A percentile compares a stretch with the other conserved stretches of the same genome.
These are phyloP conservation scores for Amblyteles armatorius DNA, from an alignment of 2,888 invertebrate species.

Conservation along the genomic window DNA sequence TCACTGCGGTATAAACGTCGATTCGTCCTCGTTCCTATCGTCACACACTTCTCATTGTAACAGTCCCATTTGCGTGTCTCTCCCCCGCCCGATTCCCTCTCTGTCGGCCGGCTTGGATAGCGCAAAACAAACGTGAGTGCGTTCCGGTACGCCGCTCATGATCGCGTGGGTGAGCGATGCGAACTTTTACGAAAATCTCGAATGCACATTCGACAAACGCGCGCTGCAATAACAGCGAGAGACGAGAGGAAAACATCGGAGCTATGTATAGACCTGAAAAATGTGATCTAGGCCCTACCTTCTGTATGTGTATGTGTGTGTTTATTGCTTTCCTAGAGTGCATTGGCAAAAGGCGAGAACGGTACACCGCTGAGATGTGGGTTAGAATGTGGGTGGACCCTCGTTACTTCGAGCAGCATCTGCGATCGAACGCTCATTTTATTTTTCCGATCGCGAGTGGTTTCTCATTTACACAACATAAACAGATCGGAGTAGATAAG, in stretches of 20 bases:
- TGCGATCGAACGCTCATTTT: slow-evolving; percentile 48
- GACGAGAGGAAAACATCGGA: slow-evolving; percentile 33
- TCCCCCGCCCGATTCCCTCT: slow-evolving; percentile 48
- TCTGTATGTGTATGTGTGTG: background rate
- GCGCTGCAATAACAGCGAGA: slow-evolving; percentile 6
- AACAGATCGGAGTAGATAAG: background rate
- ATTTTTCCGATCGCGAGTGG: slow-evolving; percentile 19
- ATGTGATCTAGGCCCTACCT: slow-evolving; percentile 27
- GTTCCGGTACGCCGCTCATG: slow-evolving; percentile 59
- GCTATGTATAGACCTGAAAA: slow-evolving; percentile 45
- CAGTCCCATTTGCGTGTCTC: slow-evolving; percentile 47
- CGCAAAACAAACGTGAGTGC: slow-evolving; percentile 71
- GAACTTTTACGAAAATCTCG: slow-evolving; percentile 15
- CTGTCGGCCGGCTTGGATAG: slow-evolving; percentile 17
- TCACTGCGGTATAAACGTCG: slow-evolving; percentile 15
- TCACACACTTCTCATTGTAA: slow-evolving; percentile 52
- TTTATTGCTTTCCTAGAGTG: slow-evolving; percentile 53
- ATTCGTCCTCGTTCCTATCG: slow-evolving; percentile 59
- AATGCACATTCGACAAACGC: slow-evolving; percentile 14
- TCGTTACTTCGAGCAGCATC: slow-evolving; percentile 65
- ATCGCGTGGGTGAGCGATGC: slow-evolving; percentile 59
- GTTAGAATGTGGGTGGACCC: slow-evolving; percentile 80
- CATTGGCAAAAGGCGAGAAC: slow-evolving; percentile 65
- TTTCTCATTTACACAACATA: background rate
- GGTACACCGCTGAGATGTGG: slow-evolving; percentile 75